These are phyloP conservation scores for Cheirogaleus medius DNA, from an alignment of 2,113 vertebrate genomes.

Conservation along the genomic window DNA sequence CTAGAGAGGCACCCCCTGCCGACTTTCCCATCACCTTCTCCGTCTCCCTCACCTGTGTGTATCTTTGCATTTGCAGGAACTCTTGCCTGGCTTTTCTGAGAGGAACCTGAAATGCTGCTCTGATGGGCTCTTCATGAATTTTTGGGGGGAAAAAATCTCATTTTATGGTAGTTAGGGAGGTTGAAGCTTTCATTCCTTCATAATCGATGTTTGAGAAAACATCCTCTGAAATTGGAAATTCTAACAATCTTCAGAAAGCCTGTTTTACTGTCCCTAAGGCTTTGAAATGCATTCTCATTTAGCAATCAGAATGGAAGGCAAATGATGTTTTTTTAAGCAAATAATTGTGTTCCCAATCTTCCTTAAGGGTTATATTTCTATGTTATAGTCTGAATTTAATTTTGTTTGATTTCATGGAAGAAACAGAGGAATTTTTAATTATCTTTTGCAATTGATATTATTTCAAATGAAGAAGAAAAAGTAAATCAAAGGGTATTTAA, in stretches of 20 bases:
- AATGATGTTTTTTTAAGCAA: background rate
- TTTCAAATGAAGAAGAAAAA: background rate
- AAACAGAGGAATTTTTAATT: background rate
- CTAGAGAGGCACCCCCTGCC: background rate
- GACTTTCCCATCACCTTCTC: accelerated
- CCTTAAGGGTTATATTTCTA: background rate
- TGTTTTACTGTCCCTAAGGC: background rate
- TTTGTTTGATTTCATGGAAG: background rate
- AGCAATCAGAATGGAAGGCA: background rate
- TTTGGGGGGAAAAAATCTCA: background rate
- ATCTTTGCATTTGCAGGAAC: accelerated
- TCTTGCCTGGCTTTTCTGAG: no score
- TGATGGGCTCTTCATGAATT: no score
- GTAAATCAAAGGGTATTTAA: background rate
- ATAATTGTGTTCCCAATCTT: background rate
- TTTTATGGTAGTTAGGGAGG: background rate
- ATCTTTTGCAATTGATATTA: background rate
- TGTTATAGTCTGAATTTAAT: background rate
- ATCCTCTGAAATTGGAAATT: background rate
- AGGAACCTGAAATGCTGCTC: no score
- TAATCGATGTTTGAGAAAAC: background rate
- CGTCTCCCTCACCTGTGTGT: accelerated
- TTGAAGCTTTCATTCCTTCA: background rate
- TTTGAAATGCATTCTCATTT: background rate
- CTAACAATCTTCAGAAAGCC: background rate